phyloP scores from a whole-genome alignment of 2,888 invertebrate genomes.

The Gibbula magus region DNA sequence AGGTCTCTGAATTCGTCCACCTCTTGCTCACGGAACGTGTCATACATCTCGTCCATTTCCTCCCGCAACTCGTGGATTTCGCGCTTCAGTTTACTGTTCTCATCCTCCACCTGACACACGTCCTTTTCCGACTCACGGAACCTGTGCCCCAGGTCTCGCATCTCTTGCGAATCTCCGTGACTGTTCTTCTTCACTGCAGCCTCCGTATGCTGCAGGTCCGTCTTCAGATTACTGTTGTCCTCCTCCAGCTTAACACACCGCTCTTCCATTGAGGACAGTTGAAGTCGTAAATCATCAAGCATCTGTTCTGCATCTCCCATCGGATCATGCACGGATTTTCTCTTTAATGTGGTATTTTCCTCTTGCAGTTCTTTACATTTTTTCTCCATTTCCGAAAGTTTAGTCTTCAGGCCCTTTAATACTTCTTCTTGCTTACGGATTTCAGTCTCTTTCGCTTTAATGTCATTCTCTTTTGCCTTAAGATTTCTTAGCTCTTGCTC shows the following conservation, averaged over 20 bases:
- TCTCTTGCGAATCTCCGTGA: slow-evolving; percentile 29
- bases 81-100: slow-evolving; percentile 94
- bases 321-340: slow-evolving; percentile 29
- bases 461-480: slow-evolving; percentile 10
- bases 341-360: slow-evolving; percentile 51
- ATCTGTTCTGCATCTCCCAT: slow-evolving; percentile 36
- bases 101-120: slow-evolving; percentile 84
- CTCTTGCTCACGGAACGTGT: slow-evolving; percentile 92
- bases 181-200: slow-evolving; percentile 23
- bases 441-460: slow-evolving; percentile 18
- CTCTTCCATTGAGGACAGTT: slow-evolving; percentile 56
- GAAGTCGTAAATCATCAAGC: slow-evolving; percentile 34
- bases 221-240: slow-evolving; percentile 55
- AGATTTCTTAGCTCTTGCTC: slow-evolving; percentile 4
- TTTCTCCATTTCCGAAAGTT: slow-evolving; percentile 51
- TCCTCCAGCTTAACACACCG: slow-evolving; percentile 53
- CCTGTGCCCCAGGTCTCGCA: slow-evolving; percentile 76
- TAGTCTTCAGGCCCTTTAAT: slow-evolving; percentile 37
- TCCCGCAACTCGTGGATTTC: slow-evolving; percentile 94
- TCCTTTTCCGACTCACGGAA: slow-evolving; percentile 91
- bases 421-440: slow-evolving; percentile 14
- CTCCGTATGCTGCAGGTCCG: slow-evolving; percentile 51
- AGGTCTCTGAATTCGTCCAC: slow-evolving; percentile 93
- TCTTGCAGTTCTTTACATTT: slow-evolving; percentile 49
- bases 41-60: slow-evolving; percentile 99